Conservation (phyloP, 2,888 invertebrate genomes). For the Cepaea hortensis region DNA sequence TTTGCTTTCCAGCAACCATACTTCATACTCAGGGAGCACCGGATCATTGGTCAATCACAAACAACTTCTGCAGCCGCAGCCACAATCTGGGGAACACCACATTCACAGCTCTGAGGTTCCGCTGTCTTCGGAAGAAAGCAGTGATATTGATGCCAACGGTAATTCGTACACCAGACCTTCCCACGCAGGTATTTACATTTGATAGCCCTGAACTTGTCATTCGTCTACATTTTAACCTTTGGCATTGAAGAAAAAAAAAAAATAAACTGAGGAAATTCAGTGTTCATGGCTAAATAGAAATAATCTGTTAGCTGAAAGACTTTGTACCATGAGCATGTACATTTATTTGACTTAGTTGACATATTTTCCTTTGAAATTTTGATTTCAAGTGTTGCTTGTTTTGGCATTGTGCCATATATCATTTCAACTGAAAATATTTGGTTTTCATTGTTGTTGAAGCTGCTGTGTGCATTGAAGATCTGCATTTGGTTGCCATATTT, state of each 20-base stretch:
- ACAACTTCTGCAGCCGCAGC: background rate
- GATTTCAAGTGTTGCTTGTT: slow-evolving; percentile 13
- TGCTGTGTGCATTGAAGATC: slow-evolving; percentile 40
- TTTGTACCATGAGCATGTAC: slow-evolving; percentile 25
- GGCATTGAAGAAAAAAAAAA: too few species aligned
- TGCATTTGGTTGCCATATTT: slow-evolving; percentile 40
- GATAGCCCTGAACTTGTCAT: background rate
- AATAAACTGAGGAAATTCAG: background rate
- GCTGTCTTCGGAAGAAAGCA: slow-evolving; percentile 68
- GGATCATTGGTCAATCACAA: slow-evolving; percentile 37
- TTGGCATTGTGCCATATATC: slow-evolving; percentile 29
- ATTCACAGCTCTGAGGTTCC: slow-evolving; percentile 60
- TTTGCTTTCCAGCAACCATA: slow-evolving; percentile 41
- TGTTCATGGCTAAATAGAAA: background rate
- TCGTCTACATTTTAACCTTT: background rate
- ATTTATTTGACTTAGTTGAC: slow-evolving; percentile 5
- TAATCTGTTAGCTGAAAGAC: background rate
- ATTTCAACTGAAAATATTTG: background rate
- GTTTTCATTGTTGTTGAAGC: slow-evolving; percentile 12
- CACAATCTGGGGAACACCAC: slow-evolving; percentile 45
- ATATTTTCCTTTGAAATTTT: background rate
- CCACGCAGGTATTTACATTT: slow-evolving; percentile 67
- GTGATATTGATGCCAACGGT: slow-evolving; percentile 66
- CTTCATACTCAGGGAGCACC: slow-evolving; percentile 36
- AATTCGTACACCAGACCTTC: slow-evolving; percentile 78